A percentile compares a stretch with the other conserved stretches of the same genome.
These are phyloP conservation scores for Luscinia luscinia DNA, from an alignment of 2,797 vertebrate species.

Conservation along the genomic window DNA sequence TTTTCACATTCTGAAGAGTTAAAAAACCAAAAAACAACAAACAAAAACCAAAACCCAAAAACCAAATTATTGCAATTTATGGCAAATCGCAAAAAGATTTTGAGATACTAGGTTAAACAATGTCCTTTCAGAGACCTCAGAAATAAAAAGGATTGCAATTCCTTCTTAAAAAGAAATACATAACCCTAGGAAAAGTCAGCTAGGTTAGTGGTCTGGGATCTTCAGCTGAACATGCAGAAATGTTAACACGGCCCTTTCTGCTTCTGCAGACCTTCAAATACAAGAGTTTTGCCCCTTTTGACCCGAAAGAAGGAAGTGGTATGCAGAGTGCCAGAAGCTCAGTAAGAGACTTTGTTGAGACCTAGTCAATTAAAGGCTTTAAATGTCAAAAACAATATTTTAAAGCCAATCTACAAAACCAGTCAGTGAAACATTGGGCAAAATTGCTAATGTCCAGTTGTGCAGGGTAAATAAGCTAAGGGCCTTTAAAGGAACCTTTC, in stretches of 20 bases:
- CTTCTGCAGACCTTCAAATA: slow-evolving; percentile 47
- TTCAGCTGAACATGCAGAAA: slow-evolving; percentile 34
- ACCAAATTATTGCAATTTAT: not conserved
- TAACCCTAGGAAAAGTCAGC: slow-evolving; percentile 2
- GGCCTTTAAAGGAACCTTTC: slow-evolving; percentile 26
- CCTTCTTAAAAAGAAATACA: not conserved
- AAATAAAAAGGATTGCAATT: not conserved
- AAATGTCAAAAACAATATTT: slow-evolving; percentile 51
- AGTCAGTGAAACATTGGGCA: not conserved
- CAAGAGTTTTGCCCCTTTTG: slow-evolving; percentile 50
- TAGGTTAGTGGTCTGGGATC: slow-evolving; percentile 15
- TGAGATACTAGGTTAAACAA: not conserved
- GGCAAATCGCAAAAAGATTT: not conserved
- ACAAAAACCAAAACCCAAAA: no score
- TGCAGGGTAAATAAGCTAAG: not conserved
- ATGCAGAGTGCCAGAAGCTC: slow-evolving; percentile 30
- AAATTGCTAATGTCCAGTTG: slow-evolving; percentile 25
- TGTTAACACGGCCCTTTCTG: slow-evolving; percentile 42
- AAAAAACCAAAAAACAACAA: not conserved
- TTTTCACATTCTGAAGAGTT: not conserved
- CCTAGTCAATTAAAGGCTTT: slow-evolving; percentile 45
- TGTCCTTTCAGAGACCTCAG: not conserved
- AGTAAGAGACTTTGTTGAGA: not conserved
- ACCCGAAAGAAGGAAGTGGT: slow-evolving; percentile 45
- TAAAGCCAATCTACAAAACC: slow-evolving; percentile 24